Percentiles rank a stretch among this genome's conserved stretches.
Evolutionary conservation across 2,113 vertebrate species (phyloP).

Genomic region (Grammomys surdaster): DNA sequence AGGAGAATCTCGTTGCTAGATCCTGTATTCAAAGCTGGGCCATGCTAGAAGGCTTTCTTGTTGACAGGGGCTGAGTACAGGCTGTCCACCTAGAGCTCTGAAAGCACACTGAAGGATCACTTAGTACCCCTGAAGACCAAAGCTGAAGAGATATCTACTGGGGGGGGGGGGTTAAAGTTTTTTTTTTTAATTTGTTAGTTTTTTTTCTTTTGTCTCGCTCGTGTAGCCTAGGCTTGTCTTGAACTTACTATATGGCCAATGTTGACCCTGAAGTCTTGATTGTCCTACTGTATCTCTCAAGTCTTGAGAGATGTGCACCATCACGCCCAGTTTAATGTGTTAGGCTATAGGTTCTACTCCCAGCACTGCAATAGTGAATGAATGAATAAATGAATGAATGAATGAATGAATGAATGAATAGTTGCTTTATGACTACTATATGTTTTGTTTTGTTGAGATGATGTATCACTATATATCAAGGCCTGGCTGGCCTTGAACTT

Average conservation of each 20-base stretch:
- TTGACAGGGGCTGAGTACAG: not conserved
- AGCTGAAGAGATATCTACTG: not conserved
- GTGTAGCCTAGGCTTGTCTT: not conserved
- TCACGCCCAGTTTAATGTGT: not conserved
- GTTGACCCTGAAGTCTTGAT: not conserved
- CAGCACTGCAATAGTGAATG: not conserved
- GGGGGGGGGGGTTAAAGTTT: not conserved
- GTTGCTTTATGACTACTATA: not conserved
- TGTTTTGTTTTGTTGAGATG: not conserved
- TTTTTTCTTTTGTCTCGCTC: not conserved
- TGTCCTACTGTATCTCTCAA: not conserved
- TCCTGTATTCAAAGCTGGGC: conserved; percentile 57
- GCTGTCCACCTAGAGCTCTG: not conserved
- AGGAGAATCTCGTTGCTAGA: conserved; percentile 57
- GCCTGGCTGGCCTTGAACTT: not conserved
- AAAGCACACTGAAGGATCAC: not conserved
- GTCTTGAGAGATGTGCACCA: not conserved
- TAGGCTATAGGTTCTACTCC: not conserved
- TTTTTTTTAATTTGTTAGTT: not conserved
- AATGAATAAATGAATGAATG: not conserved
- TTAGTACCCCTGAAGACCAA: conserved; percentile 24
- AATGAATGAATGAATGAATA: not conserved
- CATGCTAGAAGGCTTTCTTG: not conserved
- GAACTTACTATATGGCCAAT: not conserved
- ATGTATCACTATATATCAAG: not conserved